Evolutionary conservation across 1,140 invertebrate species (phyloP).

Genomic region (Zaprionus taronus): DNA sequence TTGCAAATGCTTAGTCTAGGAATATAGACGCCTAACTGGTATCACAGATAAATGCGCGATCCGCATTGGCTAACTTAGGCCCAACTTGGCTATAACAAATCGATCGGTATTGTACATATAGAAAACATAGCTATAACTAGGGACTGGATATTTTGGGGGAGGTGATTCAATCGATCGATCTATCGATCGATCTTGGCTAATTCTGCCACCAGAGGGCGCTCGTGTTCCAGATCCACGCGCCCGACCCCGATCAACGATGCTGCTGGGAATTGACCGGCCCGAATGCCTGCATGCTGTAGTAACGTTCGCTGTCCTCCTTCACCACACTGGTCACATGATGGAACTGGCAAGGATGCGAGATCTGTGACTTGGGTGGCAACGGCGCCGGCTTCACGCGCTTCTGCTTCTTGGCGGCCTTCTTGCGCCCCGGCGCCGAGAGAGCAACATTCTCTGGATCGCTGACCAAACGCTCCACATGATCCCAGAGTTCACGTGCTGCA

Average conservation of each 20-base stretch:
- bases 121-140: not conserved
- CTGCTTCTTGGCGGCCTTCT: conserved; percentile 85
- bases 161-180: not conserved
- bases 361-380: conserved; percentile 91
- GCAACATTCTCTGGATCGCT: conserved; percentile 93
- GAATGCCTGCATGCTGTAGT: conserved; percentile 89
- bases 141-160: not conserved
- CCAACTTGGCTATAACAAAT: conserved; percentile 62
- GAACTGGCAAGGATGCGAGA: conserved; percentile 94
- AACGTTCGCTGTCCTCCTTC: conserved; percentile 87
- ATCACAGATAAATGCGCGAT: conserved; percentile 77
- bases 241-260: conserved; percentile 80
- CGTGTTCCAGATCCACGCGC: conserved; percentile 79
- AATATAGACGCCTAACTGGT: conserved; percentile 70
- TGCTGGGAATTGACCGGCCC: conserved; percentile 80
- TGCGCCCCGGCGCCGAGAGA: conserved; percentile 88
- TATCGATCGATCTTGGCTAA: conserved; percentile 24
- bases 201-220: conserved; percentile 80
- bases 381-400: conserved; percentile 85
- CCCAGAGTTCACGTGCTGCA: conserved; percentile 89
- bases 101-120: conserved; percentile 19
- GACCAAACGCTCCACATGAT: conserved; percentile 89
- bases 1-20: conserved; percentile 48
- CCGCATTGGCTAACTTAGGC: conserved; percentile 67
- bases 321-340: conserved; percentile 94